A percentile compares a stretch with the other conserved stretches of the same genome.
Conservation (phyloP, 2,888 invertebrate species). For the Metallyticus violacea region DNA sequence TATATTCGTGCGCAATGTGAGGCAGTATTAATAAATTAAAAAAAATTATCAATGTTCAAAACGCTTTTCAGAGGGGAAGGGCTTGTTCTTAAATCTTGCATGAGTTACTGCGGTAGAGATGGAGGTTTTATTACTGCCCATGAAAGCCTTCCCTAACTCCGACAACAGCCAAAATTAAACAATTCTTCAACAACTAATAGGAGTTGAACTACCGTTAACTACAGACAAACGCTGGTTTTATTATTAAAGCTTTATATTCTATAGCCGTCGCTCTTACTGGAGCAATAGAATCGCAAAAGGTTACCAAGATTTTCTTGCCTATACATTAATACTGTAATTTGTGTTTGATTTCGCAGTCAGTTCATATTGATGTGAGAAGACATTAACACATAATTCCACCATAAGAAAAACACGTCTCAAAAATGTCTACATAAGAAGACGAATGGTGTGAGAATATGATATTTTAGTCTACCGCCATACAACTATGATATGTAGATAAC, state of each 20-base stretch:
- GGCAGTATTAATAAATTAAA: not conserved
- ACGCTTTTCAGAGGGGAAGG: not conserved
- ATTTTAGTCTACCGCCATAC: too few relatives aligned
- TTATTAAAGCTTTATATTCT: not conserved
- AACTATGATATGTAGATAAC: too few relatives aligned
- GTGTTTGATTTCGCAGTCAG: too few relatives aligned
- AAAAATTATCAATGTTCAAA: not conserved
- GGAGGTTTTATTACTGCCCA: not conserved
- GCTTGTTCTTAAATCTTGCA: not conserved
- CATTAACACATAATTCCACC: too few relatives aligned
- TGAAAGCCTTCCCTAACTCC: not conserved
- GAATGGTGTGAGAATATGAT: too few relatives aligned
- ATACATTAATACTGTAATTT: too few relatives aligned
- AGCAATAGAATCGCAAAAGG: too few relatives aligned
- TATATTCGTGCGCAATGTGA: not conserved
- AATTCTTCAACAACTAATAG: not conserved
- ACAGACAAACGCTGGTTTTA: not conserved
- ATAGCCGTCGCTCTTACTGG: not conserved
- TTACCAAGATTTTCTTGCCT: too few relatives aligned
- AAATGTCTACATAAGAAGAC: too few relatives aligned
- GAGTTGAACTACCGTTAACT: not conserved
- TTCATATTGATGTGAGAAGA: too few relatives aligned
- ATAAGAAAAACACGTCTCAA: too few relatives aligned
- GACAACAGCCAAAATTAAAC: not conserved
- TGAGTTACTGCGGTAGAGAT: not conserved